Evolutionary conservation across 2,888 invertebrate species (phyloP), one percentile per base, ranked within the genome.

Genomic region (Punctoribates punctum): DNA sequence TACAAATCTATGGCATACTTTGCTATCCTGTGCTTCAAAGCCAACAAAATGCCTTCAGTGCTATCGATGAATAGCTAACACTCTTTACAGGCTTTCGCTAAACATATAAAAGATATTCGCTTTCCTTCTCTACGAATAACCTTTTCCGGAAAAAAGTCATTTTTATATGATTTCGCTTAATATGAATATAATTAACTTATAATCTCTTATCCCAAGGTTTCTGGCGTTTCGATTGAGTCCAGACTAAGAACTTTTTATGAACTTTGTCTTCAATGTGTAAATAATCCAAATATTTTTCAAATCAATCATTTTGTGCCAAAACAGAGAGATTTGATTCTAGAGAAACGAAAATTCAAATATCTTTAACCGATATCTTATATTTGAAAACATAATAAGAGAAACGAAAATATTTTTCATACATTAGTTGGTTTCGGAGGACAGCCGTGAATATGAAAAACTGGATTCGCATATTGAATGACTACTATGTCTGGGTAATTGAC

Each of bases 401-500:
- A 54, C 17, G 6, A 62, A 29, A 62, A 62, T 15, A 6, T 27
- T 29, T 62, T 62, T 27, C 27, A 27, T 25, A 67, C 20, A 38
- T 67, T 34, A 67, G 38, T 67, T 34, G 34, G 3, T 67, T 38
- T 34, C 29, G 9, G 34, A 6, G 48, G 17, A 17, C 20, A 8
- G 15, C 27, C n/a, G 23, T 60, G 23, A 60, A 60, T 11, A 27
- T 23, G 17, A n/a, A 27, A 34, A 67, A 34, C 67, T 67, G 13
- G 38, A 27, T 67, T 34, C 20, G 67, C 67, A 67, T 38, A 38
- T 67, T 38, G 38, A 34, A 29, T 67, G 34, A 34, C 27, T 67
- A n/a, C 34, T 29, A 38, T 67, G 34, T 67, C 38, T 6, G 67
- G 60, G 38, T 67, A 67, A 67, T 67, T 67, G 67, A 67, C 67